These are phyloP conservation scores for Cottoperca gobio DNA, from an alignment of 2,797 vertebrate species.

Conservation along the genomic window DNA sequence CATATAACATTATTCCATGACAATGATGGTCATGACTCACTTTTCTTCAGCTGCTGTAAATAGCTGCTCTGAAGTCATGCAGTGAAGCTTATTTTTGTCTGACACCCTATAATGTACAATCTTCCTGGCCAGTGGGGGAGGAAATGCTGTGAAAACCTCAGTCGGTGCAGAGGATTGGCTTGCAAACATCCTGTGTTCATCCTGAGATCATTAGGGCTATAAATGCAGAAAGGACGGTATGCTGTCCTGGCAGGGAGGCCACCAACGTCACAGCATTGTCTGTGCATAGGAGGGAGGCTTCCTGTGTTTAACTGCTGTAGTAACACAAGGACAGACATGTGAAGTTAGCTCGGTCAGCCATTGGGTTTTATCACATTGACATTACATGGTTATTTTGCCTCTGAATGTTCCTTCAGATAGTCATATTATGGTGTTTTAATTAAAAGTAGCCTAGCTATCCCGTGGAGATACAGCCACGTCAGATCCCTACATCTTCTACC, in stretches of 20 bases:
- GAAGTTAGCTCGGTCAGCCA: not conserved
- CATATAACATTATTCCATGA: not conserved
- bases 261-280: conserved; percentile 68
- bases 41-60: not conserved
- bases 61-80: not conserved
- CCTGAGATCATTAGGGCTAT: conserved; percentile 18
- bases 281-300: conserved; percentile 64
- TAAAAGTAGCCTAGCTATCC: not conserved
- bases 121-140: not conserved
- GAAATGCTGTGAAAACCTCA: not conserved
- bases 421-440: not conserved
- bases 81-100: not conserved
- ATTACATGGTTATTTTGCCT: not conserved
- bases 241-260: conserved; percentile 5
- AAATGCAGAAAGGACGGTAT: conserved; percentile 7
- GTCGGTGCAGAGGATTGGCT: not conserved
- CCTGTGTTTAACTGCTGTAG: conserved; percentile 71
- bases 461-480: not conserved
- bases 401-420: not conserved
- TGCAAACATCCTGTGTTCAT: not conserved
- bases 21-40: not conserved
- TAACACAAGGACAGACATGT: conserved; percentile 36
- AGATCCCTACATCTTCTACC: not conserved
- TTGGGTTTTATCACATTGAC: not conserved
- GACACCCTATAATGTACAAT: conserved; percentile 8